Base-by-base conservation (phyloP, 2,888 invertebrate genomes). In the Acleris literana region DNA sequence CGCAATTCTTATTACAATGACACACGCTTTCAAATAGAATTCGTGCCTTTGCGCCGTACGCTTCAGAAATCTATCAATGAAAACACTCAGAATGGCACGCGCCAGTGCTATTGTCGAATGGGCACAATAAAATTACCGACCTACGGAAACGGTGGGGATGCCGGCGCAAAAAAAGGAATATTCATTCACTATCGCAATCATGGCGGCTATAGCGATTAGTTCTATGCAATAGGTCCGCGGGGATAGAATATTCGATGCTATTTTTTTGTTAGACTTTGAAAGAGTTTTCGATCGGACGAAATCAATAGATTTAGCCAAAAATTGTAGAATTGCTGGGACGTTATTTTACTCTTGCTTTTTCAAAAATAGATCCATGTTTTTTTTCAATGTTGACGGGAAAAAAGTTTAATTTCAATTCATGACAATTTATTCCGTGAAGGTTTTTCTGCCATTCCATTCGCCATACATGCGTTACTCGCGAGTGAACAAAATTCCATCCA, bases 11-110 rank as follows among this genome's bases (percentile, higher is more conserved):
- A 60, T 60, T 1, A 54, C 22, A 65, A 39, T 16, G 13, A 5
- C 46, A 44, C 16, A 16, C 17, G n/a, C 16, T 17, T 17, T 46
- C 46, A 46, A 46, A 46, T 46, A 2, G 16, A 46, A 46, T 46
- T 46, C 17, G 46, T 46, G n/a, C 17, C 46, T 46, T 25, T 72
- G 69, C 72, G 70, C 71, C 74, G 70, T 70, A 71, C 67, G 66
- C 70, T 69, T 61, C 69, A 56, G 65, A 70, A 70, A 69, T 64
- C 71, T 68, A 74, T 74, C 76, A 84, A 82, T 74, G 76, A 87
- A 85, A 89, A 89, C 90, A 90, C 90, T 92, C 81, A 76, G 79
- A 77, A 65, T 70, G 87, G 81, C 91, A 89, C 91, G 90, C 86
- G 90, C 73, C 88, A 49, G 53, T 52, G 71, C 81, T 78, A 81